phyloP scores from a whole-genome alignment of 1,140 invertebrate species.

The Drosophila burlai region DNA sequence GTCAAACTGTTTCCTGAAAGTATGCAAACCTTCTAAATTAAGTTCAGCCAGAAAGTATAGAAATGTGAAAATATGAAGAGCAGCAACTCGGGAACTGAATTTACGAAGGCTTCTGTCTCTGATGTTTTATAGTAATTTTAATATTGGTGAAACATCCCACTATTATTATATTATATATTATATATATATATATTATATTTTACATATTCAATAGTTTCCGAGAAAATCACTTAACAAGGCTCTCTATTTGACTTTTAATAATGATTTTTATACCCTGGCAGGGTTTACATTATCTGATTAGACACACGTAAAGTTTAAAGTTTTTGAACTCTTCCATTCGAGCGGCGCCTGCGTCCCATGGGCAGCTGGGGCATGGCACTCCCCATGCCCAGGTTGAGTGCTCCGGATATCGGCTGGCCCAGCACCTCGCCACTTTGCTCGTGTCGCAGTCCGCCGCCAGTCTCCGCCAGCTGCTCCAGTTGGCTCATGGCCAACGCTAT shows the following conservation, averaged over 20 bases:
- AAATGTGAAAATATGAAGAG: not conserved
- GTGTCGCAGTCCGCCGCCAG: conserved; percentile 42
- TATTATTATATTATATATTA: not conserved
- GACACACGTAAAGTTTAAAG: not conserved
- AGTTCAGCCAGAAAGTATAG: not conserved
- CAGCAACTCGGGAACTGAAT: not conserved
- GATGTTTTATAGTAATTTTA: too few species aligned
- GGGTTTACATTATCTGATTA: not conserved
- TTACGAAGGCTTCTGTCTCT: not conserved
- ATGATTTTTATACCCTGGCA: not conserved
- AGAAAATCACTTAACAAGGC: not conserved
- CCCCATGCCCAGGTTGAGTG: conserved; percentile 57
- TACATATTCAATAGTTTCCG: not conserved
- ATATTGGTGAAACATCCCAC: not conserved
- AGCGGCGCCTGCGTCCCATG: conserved; percentile 9
- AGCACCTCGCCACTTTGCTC: conserved; percentile 57
- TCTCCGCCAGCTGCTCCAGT: conserved; percentile 57
- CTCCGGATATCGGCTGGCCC: conserved; percentile 33
- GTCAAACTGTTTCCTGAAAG: too few species aligned
- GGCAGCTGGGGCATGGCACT: conserved; percentile 42
- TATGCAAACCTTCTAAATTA: too few species aligned
- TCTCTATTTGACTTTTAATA: not conserved
- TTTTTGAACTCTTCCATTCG: not conserved
- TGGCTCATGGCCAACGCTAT: conserved; percentile 57
- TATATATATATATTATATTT: not conserved